These are phyloP conservation scores for Ophraella communa DNA, from an alignment of 2,888 invertebrate genomes.

Conservation along the genomic window DNA sequence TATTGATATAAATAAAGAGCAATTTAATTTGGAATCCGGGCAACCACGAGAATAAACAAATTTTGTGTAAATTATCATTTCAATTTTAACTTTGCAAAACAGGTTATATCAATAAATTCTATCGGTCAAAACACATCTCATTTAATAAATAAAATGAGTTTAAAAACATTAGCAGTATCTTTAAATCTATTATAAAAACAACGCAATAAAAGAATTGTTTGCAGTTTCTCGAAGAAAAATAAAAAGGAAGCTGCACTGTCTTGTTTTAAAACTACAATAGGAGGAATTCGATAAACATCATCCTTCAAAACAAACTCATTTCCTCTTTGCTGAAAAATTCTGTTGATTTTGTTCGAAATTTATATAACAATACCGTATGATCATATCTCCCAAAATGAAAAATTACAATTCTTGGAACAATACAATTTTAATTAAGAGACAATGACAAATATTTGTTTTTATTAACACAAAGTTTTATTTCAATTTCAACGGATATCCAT, in stretches of 20 bases:
- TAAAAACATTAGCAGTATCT: too few relatives aligned
- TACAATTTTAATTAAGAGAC: not conserved
- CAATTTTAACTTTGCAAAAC: too few relatives aligned
- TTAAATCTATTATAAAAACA: not conserved
- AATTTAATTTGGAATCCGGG: not conserved
- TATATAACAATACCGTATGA: constrained; percentile 1
- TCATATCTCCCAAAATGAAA: not conserved
- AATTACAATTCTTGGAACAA: not conserved
- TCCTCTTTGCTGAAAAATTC: not conserved
- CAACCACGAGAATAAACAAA: not conserved
- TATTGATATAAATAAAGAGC: not conserved
- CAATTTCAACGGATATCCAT: too few relatives aligned
- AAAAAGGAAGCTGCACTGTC: not conserved
- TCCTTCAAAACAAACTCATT: not conserved
- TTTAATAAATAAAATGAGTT: too few relatives aligned
- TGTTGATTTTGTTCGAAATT: not conserved
- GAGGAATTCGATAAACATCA: not conserved
- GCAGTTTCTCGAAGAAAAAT: not conserved
- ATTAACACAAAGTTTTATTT: too few relatives aligned
- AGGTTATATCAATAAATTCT: too few relatives aligned
- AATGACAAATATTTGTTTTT: not conserved
- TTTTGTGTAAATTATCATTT: too few relatives aligned
- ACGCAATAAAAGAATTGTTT: not conserved
- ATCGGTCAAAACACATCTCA: too few relatives aligned
- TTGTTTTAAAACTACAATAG: not conserved